phyloP scores from a whole-genome alignment of 2,113 vertebrate species.

The Engraulis encrasicolus region DNA sequence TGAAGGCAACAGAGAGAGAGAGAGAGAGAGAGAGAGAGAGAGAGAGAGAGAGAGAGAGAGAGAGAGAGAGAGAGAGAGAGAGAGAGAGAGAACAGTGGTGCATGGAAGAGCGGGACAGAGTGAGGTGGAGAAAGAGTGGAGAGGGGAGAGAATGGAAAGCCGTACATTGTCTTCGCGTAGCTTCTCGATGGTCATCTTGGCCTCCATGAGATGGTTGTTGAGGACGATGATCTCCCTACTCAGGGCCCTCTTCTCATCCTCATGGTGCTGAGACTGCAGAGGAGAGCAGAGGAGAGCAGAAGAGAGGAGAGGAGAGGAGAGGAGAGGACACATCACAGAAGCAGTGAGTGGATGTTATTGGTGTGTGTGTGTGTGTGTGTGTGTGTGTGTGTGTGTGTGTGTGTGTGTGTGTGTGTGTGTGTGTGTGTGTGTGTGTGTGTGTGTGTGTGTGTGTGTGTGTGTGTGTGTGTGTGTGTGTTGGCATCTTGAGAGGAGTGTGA shows the following conservation, averaged over 20 bases:
- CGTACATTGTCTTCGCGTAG: conserved; percentile 94
- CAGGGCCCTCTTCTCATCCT: conserved; percentile 94
- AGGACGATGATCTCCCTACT: conserved; percentile 96
- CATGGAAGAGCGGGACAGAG: neutral
- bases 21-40: neutral
- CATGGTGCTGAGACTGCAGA: conserved; percentile 93
- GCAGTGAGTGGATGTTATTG: too few relatives aligned
- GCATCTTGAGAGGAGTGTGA: neutral
- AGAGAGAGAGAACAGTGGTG: neutral
- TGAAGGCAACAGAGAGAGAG: neutral
- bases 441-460: neutral
- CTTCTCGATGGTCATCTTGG: conserved; percentile 97
- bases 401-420: too few relatives aligned
- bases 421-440: too few relatives aligned
- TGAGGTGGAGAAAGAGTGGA: neutral
- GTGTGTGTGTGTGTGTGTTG: neutral
- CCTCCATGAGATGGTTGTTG: conserved; percentile 96
- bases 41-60: neutral
- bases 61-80: neutral
- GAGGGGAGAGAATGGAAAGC: neutral
- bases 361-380: too few relatives aligned
- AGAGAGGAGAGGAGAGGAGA: neutral
- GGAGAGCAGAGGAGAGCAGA: conserved; percentile 2
- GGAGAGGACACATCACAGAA: too few relatives aligned
- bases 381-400: too few relatives aligned